Conservation (phyloP, 2,113 vertebrate genomes). For the Hiodon alosoides region DNA sequence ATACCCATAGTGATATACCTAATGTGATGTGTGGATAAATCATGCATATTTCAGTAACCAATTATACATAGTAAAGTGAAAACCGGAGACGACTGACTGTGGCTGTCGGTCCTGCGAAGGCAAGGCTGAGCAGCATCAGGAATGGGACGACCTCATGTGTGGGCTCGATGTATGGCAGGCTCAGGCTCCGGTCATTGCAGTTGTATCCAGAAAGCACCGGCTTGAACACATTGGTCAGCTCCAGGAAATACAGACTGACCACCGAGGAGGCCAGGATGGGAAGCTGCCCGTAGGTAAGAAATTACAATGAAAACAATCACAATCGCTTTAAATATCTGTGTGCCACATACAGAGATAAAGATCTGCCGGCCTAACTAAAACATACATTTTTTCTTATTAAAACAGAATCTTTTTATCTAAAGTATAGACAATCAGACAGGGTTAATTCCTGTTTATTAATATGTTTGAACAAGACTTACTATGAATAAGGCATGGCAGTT, state of each 20-base stretch:
- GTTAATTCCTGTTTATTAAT: no score
- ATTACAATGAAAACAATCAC: conserved; percentile 26
- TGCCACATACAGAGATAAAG: neutral
- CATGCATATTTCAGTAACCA: no score
- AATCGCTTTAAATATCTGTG: neutral
- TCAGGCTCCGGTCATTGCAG: conserved; percentile 92
- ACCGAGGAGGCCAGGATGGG: conserved; percentile 92
- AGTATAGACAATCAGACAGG: no score
- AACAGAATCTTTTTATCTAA: no score
- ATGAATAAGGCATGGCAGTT: no score
- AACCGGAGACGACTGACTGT: conserved; percentile 61
- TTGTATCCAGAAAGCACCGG: conserved; percentile 88
- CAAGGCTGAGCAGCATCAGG: conserved; percentile 90
- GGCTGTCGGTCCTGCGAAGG: conserved; percentile 88
- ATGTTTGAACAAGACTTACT: no score
- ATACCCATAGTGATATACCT: no score
- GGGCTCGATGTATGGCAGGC: conserved; percentile 91
- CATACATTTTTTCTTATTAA: no score
- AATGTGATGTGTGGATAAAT: no score
- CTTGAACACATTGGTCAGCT: conserved; percentile 95
- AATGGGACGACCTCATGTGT: conserved; percentile 89
- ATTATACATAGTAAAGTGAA: no score
- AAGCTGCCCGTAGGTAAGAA: conserved; percentile 64
- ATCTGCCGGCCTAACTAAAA: no score
- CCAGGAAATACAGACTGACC: conserved; percentile 95